Percentiles rank a stretch among this genome's conserved stretches.
phyloP scores from a whole-genome alignment of 2,797 vertebrate genomes.

The Onychomys torridus region DNA sequence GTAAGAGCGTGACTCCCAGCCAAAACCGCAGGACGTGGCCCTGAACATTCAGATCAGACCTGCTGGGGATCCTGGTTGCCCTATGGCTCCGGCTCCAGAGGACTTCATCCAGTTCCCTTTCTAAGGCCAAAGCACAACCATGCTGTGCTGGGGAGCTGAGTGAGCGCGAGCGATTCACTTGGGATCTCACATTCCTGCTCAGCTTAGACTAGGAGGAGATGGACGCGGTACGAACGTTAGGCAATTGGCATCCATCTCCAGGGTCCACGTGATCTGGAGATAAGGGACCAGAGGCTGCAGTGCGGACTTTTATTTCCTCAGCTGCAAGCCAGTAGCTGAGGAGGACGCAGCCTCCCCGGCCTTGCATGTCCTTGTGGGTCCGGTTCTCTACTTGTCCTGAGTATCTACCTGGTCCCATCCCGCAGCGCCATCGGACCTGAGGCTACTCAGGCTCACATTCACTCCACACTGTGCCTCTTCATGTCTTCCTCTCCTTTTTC shows the following conservation, averaged over 20 bases:
- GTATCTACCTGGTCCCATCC: not conserved
- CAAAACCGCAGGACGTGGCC: too few species aligned
- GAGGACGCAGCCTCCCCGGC: not conserved
- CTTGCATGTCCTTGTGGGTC: not conserved
- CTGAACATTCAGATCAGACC: not conserved
- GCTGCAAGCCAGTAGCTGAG: not conserved
- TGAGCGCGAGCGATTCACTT: not conserved
- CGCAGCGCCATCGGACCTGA: not conserved
- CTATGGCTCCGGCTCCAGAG: accelerated
- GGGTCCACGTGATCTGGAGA: not conserved
- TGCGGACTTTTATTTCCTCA: accelerated
- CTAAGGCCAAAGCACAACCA: not conserved
- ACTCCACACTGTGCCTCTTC: too few species aligned
- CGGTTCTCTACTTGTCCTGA: not conserved
- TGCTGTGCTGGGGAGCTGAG: too few species aligned
- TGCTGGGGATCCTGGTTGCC: not conserved
- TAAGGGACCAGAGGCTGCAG: not conserved
- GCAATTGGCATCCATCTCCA: not conserved
- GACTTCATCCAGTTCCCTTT: not conserved
- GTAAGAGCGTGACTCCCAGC: too few species aligned
- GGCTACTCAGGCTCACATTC: not conserved
- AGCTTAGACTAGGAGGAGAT: not conserved
- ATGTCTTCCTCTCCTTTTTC: too few species aligned
- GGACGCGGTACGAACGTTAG: not conserved
- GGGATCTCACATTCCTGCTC: not conserved